Conservation (phyloP, 2,888 invertebrate genomes). For the Diplazon laetatorius region DNA sequence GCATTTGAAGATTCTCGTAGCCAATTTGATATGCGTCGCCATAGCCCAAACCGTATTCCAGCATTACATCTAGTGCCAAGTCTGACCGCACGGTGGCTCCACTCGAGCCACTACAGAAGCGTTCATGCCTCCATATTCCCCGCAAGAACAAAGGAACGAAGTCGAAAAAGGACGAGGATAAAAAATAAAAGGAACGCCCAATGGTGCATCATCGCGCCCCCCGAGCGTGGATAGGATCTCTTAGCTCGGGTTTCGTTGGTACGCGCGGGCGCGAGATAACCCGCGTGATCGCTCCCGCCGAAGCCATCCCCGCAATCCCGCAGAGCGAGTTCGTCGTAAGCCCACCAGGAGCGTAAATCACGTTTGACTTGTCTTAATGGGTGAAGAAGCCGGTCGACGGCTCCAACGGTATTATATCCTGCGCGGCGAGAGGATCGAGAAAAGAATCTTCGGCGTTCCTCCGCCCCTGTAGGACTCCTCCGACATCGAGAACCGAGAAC, state of each 20-base stretch:
- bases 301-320: constrained; percentile 26
- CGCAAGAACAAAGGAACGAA: constrained; percentile 13
- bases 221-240: constrained; percentile 56
- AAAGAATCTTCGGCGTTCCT: constrained; percentile 15
- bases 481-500: constrained; percentile 13
- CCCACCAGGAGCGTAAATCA: constrained; percentile 79
- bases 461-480: not conserved
- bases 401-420: constrained; percentile 33
- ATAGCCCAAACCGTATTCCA: too few relatives aligned
- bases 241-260: constrained; percentile 34
- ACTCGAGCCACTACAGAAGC: too few relatives aligned
- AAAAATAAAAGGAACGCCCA: constrained; percentile 56
- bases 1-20: too few relatives aligned
- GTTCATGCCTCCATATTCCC: not conserved
- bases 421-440: constrained; percentile 63
- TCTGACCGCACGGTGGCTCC: too few relatives aligned
- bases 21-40: too few relatives aligned
- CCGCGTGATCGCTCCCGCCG: constrained; percentile 44
- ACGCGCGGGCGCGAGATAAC: constrained; percentile 44
- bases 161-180: constrained; percentile 27
- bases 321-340: constrained; percentile 29
- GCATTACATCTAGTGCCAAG: too few relatives aligned
- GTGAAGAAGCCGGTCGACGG: constrained; percentile 70
- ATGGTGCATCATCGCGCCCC: constrained; percentile 51
- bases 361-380: constrained; percentile 77